phyloP scores from a whole-genome alignment of 2,113 vertebrate genomes.

The Pedionomus torquatus region DNA sequence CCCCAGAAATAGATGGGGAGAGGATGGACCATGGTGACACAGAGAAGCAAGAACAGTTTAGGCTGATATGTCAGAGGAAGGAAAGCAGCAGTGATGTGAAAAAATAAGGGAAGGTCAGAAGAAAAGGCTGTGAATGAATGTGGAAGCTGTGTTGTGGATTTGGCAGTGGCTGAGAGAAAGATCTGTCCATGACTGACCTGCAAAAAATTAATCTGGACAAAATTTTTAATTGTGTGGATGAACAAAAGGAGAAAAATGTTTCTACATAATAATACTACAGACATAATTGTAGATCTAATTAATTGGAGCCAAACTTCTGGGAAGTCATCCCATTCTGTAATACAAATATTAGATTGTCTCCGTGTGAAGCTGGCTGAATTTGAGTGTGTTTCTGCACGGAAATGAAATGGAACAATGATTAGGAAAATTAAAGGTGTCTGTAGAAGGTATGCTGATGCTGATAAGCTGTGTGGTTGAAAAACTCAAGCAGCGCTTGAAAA shows the following conservation, averaged over 20 bases:
- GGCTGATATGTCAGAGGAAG: neutral
- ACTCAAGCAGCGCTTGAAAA: neutral
- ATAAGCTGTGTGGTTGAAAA: neutral
- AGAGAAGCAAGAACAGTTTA: neutral
- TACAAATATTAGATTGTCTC: neutral
- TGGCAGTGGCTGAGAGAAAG: neutral
- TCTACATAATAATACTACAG: neutral
- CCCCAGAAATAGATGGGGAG: accelerated
- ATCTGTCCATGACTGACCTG: neutral
- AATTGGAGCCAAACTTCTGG: neutral
- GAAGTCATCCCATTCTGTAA: neutral
- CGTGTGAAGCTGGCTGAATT: neutral
- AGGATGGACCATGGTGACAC: neutral
- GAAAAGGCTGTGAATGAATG: neutral
- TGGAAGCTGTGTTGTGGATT: neutral
- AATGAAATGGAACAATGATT: neutral
- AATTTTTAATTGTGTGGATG: neutral
- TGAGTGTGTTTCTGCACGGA: neutral
- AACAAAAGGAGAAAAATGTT: neutral
- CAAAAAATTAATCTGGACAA: neutral
- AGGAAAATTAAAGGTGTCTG: neutral
- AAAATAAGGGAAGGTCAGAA: neutral
- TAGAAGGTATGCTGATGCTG: neutral
- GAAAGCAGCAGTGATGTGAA: neutral
- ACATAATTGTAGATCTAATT: neutral